phyloP scores from a whole-genome alignment of 2,888 invertebrate species.

The Sarcophaga subvicina region DNA sequence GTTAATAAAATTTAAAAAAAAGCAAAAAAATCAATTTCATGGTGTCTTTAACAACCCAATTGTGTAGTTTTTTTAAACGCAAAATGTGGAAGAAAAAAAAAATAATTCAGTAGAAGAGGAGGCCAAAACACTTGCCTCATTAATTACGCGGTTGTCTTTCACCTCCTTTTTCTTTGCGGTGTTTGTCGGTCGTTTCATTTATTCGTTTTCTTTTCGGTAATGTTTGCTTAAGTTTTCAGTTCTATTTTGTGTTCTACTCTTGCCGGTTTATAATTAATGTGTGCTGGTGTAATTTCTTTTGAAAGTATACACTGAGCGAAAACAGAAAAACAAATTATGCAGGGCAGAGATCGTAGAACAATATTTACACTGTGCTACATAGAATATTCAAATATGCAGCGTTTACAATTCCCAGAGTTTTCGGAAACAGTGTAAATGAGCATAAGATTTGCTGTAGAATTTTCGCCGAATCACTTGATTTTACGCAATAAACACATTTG shows the following conservation, averaged over 20 bases:
- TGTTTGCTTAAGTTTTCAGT: conserved; percentile 13
- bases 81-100: conserved; percentile 5
- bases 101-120: no score
- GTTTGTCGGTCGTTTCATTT: not conserved
- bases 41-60: conserved; percentile 34
- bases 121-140: conserved; percentile 13
- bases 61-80: conserved; percentile 29
- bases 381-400: no score
- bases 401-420: no score
- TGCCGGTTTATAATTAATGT: conserved; percentile 18
- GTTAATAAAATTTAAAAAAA: not conserved
- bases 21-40: conserved; percentile 8
- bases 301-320: conserved; percentile 27
- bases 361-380: no score
- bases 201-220: not conserved
- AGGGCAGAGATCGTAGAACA: no score
- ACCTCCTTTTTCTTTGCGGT: not conserved
- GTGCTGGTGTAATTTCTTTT: not conserved
- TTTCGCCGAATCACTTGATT: no score
- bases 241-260: not conserved
- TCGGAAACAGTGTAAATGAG: no score
- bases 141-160: conserved; percentile 44
- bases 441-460: no score
- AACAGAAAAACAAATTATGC: not conserved
- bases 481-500: no score